phyloP scores from a whole-genome alignment of 2,113 vertebrate species.

The Tetrax tetrax region DNA sequence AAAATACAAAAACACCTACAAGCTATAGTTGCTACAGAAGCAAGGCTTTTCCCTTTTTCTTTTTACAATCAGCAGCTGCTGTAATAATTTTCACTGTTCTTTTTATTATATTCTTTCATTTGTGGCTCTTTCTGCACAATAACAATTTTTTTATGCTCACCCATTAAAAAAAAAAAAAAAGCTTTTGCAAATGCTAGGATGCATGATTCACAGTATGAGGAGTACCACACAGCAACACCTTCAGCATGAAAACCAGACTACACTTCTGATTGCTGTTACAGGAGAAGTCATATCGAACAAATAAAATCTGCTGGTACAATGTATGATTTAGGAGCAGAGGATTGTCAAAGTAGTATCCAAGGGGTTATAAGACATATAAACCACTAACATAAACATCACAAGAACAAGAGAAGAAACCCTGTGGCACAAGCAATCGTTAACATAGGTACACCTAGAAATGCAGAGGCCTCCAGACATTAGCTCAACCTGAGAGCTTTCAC shows the following conservation, averaged over 20 bases:
- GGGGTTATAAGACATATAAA: background rate
- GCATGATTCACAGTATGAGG: background rate
- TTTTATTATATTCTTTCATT: background rate
- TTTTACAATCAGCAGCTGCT: background rate
- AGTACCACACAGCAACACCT: constrained; percentile 7
- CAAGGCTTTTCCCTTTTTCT: background rate
- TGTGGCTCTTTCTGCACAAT: background rate
- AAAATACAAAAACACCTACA: background rate
- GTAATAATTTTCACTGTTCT: background rate
- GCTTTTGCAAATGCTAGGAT: background rate
- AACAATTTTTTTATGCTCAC: background rate
- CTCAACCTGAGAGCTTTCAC: background rate
- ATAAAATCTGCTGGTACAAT: background rate
- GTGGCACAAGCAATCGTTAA: background rate
- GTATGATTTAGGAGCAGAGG: background rate
- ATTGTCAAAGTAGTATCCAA: background rate
- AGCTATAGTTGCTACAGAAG: background rate
- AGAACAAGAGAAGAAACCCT: background rate
- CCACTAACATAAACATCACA: background rate
- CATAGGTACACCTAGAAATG: background rate
- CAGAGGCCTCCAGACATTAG: background rate
- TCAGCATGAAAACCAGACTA: background rate
- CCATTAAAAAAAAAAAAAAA: background rate
- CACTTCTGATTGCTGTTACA: background rate
- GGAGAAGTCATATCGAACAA: background rate